phyloP scores from a whole-genome alignment of 2,113 vertebrate species.

The Cynoglossus semilaevis region DNA sequence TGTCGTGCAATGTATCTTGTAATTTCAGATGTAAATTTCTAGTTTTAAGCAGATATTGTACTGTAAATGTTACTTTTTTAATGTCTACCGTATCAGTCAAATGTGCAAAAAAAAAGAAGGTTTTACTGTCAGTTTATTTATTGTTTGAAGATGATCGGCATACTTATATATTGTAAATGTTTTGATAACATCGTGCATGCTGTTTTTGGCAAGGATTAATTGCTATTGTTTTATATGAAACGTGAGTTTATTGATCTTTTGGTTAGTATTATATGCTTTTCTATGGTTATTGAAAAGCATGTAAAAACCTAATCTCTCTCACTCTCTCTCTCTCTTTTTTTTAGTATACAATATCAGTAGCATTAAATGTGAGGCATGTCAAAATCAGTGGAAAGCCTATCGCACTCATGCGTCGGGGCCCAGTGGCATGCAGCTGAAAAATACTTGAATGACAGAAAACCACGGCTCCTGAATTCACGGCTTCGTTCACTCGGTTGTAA shows the following conservation, averaged over 20 bases:
- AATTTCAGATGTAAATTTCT: slow-evolving; percentile 86
- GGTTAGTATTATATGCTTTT: slow-evolving; percentile 70
- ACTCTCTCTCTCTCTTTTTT: slow-evolving; percentile 45
- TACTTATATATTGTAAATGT: slow-evolving; percentile 80
- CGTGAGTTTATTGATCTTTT: slow-evolving; percentile 61
- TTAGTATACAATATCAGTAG: slow-evolving; percentile 57
- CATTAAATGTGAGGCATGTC: slow-evolving; percentile 20
- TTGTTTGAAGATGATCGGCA: slow-evolving; percentile 78
- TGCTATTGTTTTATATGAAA: slow-evolving; percentile 66
- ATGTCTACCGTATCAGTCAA: slow-evolving; percentile 84
- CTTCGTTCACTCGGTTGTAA: background rate
- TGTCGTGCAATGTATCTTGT: slow-evolving; percentile 88
- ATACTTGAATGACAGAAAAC: slow-evolving; percentile 36
- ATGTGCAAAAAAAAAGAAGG: slow-evolving; percentile 74
- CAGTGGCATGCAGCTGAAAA: slow-evolving; percentile 54
- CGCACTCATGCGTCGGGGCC: slow-evolving; percentile 63
- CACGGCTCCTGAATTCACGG: background rate
- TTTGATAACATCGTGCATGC: slow-evolving; percentile 87
- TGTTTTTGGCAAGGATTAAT: slow-evolving; percentile 68
- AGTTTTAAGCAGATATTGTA: slow-evolving; percentile 87
- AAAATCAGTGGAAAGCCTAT: slow-evolving; percentile 48
- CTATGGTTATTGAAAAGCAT: slow-evolving; percentile 72
- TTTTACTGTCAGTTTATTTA: slow-evolving; percentile 89
- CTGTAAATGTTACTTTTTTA: slow-evolving; percentile 86
- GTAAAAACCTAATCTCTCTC: slow-evolving; percentile 52